A percentile compares a stretch with the other conserved stretches of the same genome.
Evolutionary conservation across 2,113 vertebrate genomes (phyloP).

Genomic region (Anoura caudifer): DNA sequence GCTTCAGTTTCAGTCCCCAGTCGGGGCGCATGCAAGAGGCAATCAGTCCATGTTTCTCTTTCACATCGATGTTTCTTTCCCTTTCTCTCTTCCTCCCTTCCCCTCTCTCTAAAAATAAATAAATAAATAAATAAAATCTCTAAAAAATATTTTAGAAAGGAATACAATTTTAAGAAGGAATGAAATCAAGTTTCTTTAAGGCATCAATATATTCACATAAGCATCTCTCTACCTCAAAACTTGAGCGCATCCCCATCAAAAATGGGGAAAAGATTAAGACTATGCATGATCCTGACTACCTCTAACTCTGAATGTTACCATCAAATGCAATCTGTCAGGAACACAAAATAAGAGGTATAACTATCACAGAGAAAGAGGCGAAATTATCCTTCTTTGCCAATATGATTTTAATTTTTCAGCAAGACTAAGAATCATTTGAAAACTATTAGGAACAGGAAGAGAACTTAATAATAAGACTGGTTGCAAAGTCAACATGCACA

Average conservation of each 20-base stretch:
- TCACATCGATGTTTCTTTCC: too few relatives aligned
- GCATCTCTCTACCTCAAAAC: background rate
- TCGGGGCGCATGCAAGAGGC: background rate
- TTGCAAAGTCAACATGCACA: background rate
- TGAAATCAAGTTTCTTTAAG: background rate
- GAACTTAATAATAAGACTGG: background rate
- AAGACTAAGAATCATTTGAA: background rate
- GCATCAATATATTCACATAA: background rate
- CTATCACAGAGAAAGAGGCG: background rate
- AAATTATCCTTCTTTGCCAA: background rate
- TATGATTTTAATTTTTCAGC: background rate
- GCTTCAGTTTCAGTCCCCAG: background rate
- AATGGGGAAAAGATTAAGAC: background rate
- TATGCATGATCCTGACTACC: background rate
- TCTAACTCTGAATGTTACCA: background rate
- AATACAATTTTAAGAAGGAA: background rate
- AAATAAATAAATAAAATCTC: too few relatives aligned
- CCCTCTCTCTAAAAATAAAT: background rate
- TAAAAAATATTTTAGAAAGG: background rate
- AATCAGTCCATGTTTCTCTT: too few relatives aligned
- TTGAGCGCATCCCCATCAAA: background rate
- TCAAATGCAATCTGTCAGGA: background rate
- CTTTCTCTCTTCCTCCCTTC: background rate
- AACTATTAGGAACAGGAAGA: background rate
- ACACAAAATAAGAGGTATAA: background rate